Base-by-base conservation (phyloP, 2,888 invertebrate genomes). In the Drosophila ezoana region DNA sequence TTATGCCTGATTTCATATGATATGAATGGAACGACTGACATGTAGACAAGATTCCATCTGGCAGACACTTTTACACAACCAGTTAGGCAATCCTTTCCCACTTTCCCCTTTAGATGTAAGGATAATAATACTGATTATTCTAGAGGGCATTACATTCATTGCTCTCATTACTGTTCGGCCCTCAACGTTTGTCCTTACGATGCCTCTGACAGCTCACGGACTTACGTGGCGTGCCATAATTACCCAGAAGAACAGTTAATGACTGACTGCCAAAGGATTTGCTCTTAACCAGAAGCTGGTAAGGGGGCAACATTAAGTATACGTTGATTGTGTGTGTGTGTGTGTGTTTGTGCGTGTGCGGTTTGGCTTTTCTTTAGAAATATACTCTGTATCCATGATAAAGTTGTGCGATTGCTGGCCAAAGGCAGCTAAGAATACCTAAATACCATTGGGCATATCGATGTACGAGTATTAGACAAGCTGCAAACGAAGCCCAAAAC, bases 191-290 rank as follows among this genome's bases (percentile, higher is more conserved):
- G 28, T 43, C 40, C 58, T 45, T 59, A 28, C 49, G 40, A 51
- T 13, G 56, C 28, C 41, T 47, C 48, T 58, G 60, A 40, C 70
- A 32, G 57, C 68, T 47, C 45, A 44, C 23, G 44, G 28, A 37
- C 52, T 74, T 63, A 72, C 63, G 58, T 63, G 64, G 63, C 23
- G 47, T 32, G 20, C 51, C 23, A 67, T 79, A 79, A 81, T 75
- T 81, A 68, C 63, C 69, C 57, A 65, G 44, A 56, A 47, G 48
- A 48, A 18, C 59, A 76, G 47, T 78, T 65, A 79, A 76, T 60
- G 68, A 62, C 47, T 45, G 65, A 60, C 62, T 61, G 59, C 59
- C 51, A 44, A 44, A 23, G 20, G 40, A 32, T 47, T 20, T 40
- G 13, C 35, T 14, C 20, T 47, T 38, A 18, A 40, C 20, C 13